These are phyloP conservation scores for Speoplatyrhinus poulsoni DNA, from an alignment of 2,113 vertebrate species.

Conservation along the genomic window DNA sequence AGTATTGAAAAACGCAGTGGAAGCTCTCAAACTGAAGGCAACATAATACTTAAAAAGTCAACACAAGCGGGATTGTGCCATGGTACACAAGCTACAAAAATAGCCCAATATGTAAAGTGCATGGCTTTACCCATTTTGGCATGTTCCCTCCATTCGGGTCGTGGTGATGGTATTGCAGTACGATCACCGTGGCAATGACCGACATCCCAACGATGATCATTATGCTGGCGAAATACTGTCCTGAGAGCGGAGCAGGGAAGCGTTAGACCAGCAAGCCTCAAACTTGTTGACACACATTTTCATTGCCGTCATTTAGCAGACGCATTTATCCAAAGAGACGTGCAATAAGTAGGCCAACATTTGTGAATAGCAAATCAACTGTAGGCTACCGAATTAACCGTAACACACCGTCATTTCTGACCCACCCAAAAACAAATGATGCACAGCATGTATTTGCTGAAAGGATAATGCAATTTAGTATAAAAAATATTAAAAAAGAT, in stretches of 20 bases:
- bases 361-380: no score
- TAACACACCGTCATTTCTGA: no score
- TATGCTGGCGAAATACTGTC: conserved; percentile 84
- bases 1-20: conserved; percentile 9
- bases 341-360: no score
- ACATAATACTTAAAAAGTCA: conserved; percentile 12
- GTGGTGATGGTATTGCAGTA: conserved; percentile 83
- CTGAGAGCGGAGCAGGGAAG: conserved; percentile 52
- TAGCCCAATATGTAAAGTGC: neutral
- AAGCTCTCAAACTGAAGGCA: conserved; percentile 5
- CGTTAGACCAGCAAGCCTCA: conserved; percentile 14
- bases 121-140: conserved; percentile 80
- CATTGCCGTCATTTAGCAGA: no score
- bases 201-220: conserved; percentile 85
- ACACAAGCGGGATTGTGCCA: no score
- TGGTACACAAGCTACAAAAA: neutral
- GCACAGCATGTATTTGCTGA: no score
- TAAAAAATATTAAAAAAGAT: no score
- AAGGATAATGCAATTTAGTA: no score
- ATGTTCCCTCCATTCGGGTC: conserved; percentile 81
- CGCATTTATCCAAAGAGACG: no score
- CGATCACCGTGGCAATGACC: conserved; percentile 80
- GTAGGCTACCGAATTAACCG: no score
- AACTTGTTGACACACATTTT: neutral
- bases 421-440: no score